These are phyloP conservation scores for Eufriesea mexicana DNA, from an alignment of 1,140 invertebrate species.

Conservation along the genomic window DNA sequence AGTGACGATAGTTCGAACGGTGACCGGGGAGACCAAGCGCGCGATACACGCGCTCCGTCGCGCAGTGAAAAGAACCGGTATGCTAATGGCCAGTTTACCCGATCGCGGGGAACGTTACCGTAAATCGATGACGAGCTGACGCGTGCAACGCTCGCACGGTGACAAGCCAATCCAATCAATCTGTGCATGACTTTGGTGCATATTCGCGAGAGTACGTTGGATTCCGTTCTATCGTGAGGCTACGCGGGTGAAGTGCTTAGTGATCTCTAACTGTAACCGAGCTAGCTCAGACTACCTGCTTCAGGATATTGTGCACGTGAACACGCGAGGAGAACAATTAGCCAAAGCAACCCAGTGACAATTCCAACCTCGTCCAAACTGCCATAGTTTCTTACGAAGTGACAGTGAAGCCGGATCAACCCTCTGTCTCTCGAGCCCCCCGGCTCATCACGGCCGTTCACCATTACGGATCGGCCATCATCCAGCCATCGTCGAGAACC, in stretches of 20 bases:
- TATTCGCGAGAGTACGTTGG: neutral
- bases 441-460: neutral
- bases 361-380: neutral
- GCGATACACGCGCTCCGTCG: slow-evolving; percentile 16
- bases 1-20: slow-evolving; percentile 9
- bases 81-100: slow-evolving; percentile 16
- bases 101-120: neutral
- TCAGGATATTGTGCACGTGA: slow-evolving; percentile 7
- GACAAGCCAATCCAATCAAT: neutral
- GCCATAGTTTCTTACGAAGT: neutral
- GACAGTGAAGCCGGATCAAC: neutral
- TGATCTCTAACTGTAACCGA: slow-evolving; percentile 27
- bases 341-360: neutral
- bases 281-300: neutral
- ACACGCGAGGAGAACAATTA: slow-evolving; percentile 14
- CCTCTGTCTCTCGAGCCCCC: neutral
- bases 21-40: neutral
- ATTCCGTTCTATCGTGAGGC: neutral
- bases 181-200: neutral
- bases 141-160: slow-evolving; percentile 41
- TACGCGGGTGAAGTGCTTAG: slow-evolving; percentile 65
- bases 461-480: neutral
- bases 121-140: slow-evolving; percentile 55
- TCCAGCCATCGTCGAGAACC: neutral
- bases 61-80: slow-evolving; percentile 42